Conservation (phyloP, 1,140 invertebrate genomes). For the Drosophila subpulchrella region DNA sequence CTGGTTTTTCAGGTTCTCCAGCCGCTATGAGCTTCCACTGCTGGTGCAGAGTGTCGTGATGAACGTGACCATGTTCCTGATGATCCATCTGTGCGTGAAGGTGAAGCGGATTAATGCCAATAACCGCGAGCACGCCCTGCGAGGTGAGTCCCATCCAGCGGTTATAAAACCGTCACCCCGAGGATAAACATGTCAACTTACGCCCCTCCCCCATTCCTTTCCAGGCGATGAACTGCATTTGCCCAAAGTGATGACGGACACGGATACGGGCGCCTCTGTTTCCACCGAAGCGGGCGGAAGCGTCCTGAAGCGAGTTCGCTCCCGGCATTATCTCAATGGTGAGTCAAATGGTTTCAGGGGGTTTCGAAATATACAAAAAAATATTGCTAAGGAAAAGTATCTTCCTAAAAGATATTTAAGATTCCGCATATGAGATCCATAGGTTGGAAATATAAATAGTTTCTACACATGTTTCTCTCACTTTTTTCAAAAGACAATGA, state of each 20-base stretch:
- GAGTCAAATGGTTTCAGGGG: slow-evolving; percentile 30
- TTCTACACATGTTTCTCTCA: background rate
- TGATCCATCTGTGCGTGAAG: slow-evolving; percentile 97
- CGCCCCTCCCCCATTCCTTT: background rate
- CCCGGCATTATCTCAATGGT: slow-evolving; percentile 84
- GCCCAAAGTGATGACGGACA: slow-evolving; percentile 80
- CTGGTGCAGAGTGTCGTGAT: slow-evolving; percentile 98
- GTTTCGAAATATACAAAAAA: background rate
- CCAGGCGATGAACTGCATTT: slow-evolving; percentile 80
- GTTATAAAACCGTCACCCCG: background rate
- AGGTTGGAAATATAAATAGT: too few species aligned
- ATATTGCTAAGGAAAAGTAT: background rate
- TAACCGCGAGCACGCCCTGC: slow-evolving; percentile 92
- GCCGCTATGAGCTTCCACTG: slow-evolving; percentile 96
- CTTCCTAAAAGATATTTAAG: background rate
- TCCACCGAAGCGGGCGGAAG: slow-evolving; percentile 65
- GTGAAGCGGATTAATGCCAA: slow-evolving; percentile 93
- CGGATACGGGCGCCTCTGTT: slow-evolving; percentile 69
- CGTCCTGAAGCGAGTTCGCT: slow-evolving; percentile 73
- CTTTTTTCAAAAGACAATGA: background rate
- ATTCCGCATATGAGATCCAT: too few species aligned
- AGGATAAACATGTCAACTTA: slow-evolving; percentile 20
- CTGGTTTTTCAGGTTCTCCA: slow-evolving; percentile 95
- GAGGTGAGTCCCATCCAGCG: slow-evolving; percentile 87
- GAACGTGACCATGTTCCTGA: slow-evolving; percentile 97